Percentiles rank a stretch among this genome's conserved stretches.
Evolutionary conservation across 2,888 invertebrate species (phyloP).

Genomic region (Eupithecia subumbrata): DNA sequence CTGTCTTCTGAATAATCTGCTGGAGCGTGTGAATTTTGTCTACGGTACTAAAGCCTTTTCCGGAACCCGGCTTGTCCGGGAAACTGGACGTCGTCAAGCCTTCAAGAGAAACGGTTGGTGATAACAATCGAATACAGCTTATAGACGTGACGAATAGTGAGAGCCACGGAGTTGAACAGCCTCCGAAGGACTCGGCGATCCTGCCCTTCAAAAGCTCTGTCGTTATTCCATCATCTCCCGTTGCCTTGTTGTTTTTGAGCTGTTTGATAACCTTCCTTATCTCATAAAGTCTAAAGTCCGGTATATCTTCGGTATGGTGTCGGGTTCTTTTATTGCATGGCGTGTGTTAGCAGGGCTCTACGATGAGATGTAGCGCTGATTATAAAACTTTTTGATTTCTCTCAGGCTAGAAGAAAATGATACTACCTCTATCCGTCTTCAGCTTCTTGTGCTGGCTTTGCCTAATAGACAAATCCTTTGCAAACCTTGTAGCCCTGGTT

Average conservation of each 20-base stretch:
- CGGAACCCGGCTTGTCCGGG: not conserved
- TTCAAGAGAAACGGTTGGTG: not conserved
- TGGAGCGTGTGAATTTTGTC: not conserved
- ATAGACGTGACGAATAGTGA: not conserved
- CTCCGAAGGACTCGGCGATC: not conserved
- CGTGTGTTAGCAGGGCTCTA: not conserved
- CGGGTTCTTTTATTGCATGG: not conserved
- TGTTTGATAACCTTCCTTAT: not conserved
- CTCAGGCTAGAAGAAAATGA: not conserved
- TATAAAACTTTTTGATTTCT: not conserved
- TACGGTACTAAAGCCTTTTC: not conserved
- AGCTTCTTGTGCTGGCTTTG: not conserved
- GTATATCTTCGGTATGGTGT: not conserved
- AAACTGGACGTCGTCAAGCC: not conserved
- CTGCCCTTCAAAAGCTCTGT: not conserved
- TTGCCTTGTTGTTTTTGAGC: not conserved
- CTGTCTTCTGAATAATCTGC: not conserved
- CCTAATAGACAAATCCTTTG: not conserved
- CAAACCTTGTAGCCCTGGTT: not conserved
- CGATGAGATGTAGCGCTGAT: not conserved
- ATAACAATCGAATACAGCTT: not conserved
- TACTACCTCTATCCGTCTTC: not conserved
- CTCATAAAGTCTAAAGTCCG: not conserved
- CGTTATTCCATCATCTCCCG: not conserved
- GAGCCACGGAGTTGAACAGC: not conserved